Base-by-base conservation (phyloP, 2,113 vertebrate species). In the Poeciliopsis turrubarensis region DNA sequence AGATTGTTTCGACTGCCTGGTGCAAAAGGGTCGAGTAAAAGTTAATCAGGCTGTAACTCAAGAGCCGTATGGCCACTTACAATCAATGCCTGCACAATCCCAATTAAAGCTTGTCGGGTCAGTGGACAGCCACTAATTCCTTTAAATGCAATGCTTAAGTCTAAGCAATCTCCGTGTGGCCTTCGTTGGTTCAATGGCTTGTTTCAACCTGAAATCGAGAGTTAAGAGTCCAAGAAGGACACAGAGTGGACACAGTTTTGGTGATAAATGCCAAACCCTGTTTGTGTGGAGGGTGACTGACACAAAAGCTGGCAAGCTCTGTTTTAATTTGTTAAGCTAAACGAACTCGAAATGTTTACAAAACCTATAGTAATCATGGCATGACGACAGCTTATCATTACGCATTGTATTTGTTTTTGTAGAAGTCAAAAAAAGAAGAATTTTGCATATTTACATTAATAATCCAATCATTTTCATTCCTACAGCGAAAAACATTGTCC, bases 81-180 rank as follows among this genome's bases (percentile, higher is more conserved):
- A 90, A 95, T 95, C 95, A 93, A 95, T 95, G 93, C 87, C 87
- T 73, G 85, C 87, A 93, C 93, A 93, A 93, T 92, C 90, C 93
- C 92, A 95, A 94, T 95, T 94, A 95, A 94, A 92, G 90, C 83
- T 85, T 84, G 81, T 74, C 70, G 87, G 94, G 94, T 95, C 94
- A 95, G 75, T 84, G 92, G 86, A 88, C 78, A 93, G 94, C 89
- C 93, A 94, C 91, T 89, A 82, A 93, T 92, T 92, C 89, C 90
- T 93, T 93, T 92, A 94, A 94, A 94, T 94, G 91, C 89, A 88
- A 91, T 91, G 86, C 88, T 95, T 92, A 92, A 94, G 93, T 93
- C 83, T 80, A 88, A 90, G 81, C 83, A 85, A 92, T 92, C 88
- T 81, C 78, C 3, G 78, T 83, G 92, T 94, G 94, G 94, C 94